Percentiles rank a stretch among this genome's conserved stretches.
phyloP scores from a whole-genome alignment of 2,113 vertebrate species.

The Ptychochromis oligacanthus region DNA sequence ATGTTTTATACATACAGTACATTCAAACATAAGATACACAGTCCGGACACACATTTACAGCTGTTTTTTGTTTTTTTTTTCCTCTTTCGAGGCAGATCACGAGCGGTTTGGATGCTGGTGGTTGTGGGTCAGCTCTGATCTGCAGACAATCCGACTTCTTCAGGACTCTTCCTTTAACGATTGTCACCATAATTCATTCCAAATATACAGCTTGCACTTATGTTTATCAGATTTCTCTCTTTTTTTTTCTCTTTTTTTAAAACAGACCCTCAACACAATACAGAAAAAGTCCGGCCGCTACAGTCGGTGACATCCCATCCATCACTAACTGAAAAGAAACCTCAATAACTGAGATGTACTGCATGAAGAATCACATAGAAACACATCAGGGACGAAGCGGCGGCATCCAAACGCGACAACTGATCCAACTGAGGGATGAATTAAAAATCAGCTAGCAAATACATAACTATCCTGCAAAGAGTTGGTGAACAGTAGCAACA shows the following conservation, averaged over 20 bases:
- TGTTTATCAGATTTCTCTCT: neutral
- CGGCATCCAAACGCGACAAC: constrained; percentile 40
- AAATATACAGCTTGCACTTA: neutral
- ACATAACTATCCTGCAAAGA: constrained; percentile 24
- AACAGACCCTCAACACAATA: constrained; percentile 4
- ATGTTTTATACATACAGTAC: constrained; percentile 26
- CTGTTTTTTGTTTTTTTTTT: too few relatives aligned
- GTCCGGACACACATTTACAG: constrained; percentile 28
- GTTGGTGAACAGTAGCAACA: constrained; percentile 30
- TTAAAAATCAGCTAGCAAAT: constrained; percentile 19
- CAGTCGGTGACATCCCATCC: neutral
- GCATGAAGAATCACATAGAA: neutral
- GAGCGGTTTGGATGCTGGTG: constrained; percentile 59
- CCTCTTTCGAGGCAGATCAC: constrained; percentile 7
- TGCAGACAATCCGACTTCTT: neutral
- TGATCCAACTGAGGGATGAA: neutral
- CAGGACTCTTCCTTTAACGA: constrained; percentile 27
- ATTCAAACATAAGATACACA: constrained; percentile 45
- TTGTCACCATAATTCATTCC: constrained; percentile 40
- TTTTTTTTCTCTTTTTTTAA: neutral
- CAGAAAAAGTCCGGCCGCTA: neutral
- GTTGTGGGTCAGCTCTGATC: constrained; percentile 18
- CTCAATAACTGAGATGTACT: neutral
- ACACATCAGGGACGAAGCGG: neutral
- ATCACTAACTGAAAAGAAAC: neutral